Conservation (phyloP, 2,888 invertebrate genomes). For the Laothoe populi region DNA sequence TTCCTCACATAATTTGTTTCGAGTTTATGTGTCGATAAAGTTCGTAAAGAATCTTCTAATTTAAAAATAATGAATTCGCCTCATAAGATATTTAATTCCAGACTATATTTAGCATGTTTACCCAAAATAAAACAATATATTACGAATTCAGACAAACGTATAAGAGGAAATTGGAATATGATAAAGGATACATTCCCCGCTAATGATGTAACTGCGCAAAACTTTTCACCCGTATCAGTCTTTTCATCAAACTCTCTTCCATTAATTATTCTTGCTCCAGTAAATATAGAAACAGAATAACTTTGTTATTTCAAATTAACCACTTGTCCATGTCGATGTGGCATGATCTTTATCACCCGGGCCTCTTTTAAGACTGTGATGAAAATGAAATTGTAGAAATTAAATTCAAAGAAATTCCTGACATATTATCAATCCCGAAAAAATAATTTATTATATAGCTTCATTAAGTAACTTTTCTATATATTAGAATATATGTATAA, state of each 20-base stretch:
- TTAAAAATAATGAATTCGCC: too few relatives aligned
- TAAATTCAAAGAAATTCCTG: too few relatives aligned
- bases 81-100: too few relatives aligned
- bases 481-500: too few relatives aligned
- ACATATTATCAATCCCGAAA: too few relatives aligned
- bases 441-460: too few relatives aligned
- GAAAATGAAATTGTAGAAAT: too few relatives aligned
- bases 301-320: constrained; percentile 51
- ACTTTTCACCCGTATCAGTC: constrained; percentile 48
- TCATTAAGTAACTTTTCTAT: too few relatives aligned
- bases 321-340: constrained; percentile 33
- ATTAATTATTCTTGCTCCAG: constrained; percentile 57
- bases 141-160: background rate
- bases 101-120: too few relatives aligned
- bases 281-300: constrained; percentile 54
- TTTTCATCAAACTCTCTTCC: constrained; percentile 51
- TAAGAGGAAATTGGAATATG: constrained; percentile 47
- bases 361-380: background rate
- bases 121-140: background rate
- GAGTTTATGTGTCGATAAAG: too few relatives aligned
- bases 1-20: too few relatives aligned
- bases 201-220: constrained; percentile 45
- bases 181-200: constrained; percentile 39
- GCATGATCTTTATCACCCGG: constrained; percentile 10
- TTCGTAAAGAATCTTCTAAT: too few relatives aligned